A percentile compares a stretch with the other conserved stretches of the same genome.
phyloP scores from a whole-genome alignment of 2,797 vertebrate species.

The Acipenser oxyrinchus region DNA sequence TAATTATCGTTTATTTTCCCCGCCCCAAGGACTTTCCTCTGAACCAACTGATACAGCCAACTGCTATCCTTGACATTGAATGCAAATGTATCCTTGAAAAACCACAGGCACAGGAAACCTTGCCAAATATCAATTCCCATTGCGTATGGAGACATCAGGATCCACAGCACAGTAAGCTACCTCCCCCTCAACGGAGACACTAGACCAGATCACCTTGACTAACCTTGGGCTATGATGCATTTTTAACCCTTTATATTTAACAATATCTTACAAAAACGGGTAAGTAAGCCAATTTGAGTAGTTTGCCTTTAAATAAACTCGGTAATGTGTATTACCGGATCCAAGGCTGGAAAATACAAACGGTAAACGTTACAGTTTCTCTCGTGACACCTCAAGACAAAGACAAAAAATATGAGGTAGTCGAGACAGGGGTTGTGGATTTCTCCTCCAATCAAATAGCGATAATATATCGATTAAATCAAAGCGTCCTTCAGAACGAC shows the following conservation, averaged over 20 bases:
- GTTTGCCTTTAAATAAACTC: too few relatives aligned
- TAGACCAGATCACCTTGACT: slow-evolving; percentile 72
- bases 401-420: too few relatives aligned
- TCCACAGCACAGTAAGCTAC: slow-evolving; percentile 7
- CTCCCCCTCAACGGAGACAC: slow-evolving; percentile 21
- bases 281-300: too few relatives aligned
- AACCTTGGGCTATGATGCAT: slow-evolving; percentile 84
- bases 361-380: too few relatives aligned
- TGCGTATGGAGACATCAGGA: slow-evolving; percentile 41
- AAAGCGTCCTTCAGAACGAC: slow-evolving; percentile 75
- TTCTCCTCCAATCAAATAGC: neutral
- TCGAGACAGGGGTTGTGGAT: neutral
- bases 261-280: too few relatives aligned
- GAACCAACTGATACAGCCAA: too few relatives aligned
- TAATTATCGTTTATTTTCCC: neutral
- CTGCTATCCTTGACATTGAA: neutral
- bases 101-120: slow-evolving; percentile 22
- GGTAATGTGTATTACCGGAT: too few relatives aligned
- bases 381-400: too few relatives aligned
- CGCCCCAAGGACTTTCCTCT: too few relatives aligned
- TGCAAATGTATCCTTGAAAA: neutral
- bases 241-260: slow-evolving; percentile 69
- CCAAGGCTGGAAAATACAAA: too few relatives aligned
- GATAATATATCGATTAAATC: neutral
- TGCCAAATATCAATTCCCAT: slow-evolving; percentile 35